These are phyloP conservation scores for Drosophila dives DNA, from an alignment of 2,888 invertebrate species.

Conservation along the genomic window DNA sequence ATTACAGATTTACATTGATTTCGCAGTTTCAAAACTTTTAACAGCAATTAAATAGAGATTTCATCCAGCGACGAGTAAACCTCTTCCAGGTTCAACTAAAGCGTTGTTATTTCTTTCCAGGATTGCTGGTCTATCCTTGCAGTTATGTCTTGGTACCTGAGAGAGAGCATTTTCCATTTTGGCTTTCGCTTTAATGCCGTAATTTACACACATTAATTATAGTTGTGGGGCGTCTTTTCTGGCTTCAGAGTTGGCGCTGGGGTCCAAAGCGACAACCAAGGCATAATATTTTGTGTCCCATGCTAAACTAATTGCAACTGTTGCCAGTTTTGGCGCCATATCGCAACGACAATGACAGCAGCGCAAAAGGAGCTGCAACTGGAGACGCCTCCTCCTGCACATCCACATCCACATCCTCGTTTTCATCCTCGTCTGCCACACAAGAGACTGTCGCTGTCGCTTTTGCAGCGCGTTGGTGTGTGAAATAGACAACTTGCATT, in stretches of 20 bases:
- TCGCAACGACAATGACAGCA: slow-evolving; percentile 56
- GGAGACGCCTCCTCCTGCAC: neutral
- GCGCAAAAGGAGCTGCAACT: slow-evolving; percentile 20
- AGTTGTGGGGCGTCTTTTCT: slow-evolving; percentile 25
- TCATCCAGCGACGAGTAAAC: neutral
- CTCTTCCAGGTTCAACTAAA: neutral
- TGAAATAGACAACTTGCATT: slow-evolving; percentile 76
- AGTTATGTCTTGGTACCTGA: neutral
- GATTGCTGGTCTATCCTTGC: neutral
- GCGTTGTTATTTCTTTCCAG: neutral
- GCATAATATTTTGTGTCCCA: slow-evolving; percentile 57
- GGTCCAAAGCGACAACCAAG: slow-evolving; percentile 15
- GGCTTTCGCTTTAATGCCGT: slow-evolving; percentile 32
- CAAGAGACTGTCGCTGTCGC: slow-evolving; percentile 44
- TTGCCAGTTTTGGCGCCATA: slow-evolving; percentile 59
- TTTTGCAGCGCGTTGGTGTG: slow-evolving; percentile 70
- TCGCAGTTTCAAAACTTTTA: neutral
- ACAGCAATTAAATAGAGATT: neutral
- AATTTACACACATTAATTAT: slow-evolving; percentile 71
- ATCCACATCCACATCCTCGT: neutral
- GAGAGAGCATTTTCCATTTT: neutral
- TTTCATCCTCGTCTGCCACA: slow-evolving; percentile 1
- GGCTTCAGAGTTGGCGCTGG: neutral
- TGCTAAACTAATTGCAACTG: slow-evolving; percentile 71
- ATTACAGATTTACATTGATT: neutral